Percentiles rank a stretch among this genome's conserved stretches.
phyloP scores from a whole-genome alignment of 2,888 invertebrate genomes.

The Mantis religiosa region DNA sequence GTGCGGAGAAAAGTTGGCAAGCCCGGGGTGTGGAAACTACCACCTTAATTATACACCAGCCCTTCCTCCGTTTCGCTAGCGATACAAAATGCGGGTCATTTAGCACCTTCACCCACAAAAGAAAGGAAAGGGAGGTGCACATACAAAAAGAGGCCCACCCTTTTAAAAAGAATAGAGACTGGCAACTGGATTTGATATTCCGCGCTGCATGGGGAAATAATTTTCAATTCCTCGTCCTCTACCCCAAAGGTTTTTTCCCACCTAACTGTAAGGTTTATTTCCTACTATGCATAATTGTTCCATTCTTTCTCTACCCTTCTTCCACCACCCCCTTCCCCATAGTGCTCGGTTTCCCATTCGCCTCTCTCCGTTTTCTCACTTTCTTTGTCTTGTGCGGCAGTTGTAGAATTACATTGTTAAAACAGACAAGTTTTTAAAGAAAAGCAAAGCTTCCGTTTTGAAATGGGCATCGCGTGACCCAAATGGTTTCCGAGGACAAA shows the following conservation, averaged over 20 bases:
- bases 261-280: not conserved
- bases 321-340: not conserved
- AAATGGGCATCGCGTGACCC: constrained; percentile 9
- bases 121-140: not conserved
- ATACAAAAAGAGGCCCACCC: not conserved
- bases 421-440: not conserved
- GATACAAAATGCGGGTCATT: not conserved
- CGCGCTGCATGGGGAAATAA: not conserved
- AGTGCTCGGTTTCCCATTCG: not conserved
- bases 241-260: not conserved
- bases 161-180: not conserved
- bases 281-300: constrained; percentile 4
- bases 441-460: not conserved
- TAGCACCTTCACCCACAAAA: not conserved
- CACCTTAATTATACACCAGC: not conserved
- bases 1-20: not conserved
- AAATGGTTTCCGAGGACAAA: constrained; percentile 9
- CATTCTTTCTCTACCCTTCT: not conserved
- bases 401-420: constrained; percentile 7
- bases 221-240: constrained; percentile 1
- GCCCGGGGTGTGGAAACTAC: not conserved
- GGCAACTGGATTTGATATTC: not conserved
- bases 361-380: not conserved
- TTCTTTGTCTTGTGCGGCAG: not conserved
- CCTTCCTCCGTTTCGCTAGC: not conserved